Base-by-base conservation (phyloP, 2,797 vertebrate genomes). In the Cyclopterus lumpus region DNA sequence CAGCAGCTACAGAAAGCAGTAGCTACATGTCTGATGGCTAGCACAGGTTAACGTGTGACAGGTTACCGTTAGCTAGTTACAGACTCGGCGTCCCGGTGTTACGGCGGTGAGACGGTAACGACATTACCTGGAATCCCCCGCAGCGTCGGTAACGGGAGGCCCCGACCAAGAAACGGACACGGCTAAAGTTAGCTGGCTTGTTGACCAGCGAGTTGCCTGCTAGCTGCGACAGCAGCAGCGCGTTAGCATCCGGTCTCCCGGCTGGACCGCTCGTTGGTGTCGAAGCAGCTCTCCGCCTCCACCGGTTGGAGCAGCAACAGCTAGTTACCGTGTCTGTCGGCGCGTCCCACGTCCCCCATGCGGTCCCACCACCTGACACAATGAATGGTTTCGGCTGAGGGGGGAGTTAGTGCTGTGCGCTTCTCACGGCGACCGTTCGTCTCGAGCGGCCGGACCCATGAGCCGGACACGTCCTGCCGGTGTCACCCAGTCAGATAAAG, bases 161-260 rank as follows among this genome's bases (percentile, higher is more conserved):
- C 77, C 63, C 15, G 65, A 20, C 42, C 72, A 24, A 71, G 26
- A 38, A 38, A 38, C 71, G 5, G 59, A 48, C 34, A 8, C 66
- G 60, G 88, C 87, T 88, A 90, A 89, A 86, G 81, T 80, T 90
- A 89, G 77, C 88, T 87, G 76, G 72, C 81, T 59, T 59, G 48
- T 38, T 48, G 34, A 78, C 78, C 82, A 85, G 80, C 59, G 55
- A 66, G 65, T 24, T 15, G 38, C 24, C 36, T 18, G 74, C 53
- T 83, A 82, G 80, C 83, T 79, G 61, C 24, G 46, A 44, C 44
- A 75, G 48, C 15, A 57, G 28, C 77, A 20, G 61, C 7, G 2
- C 55, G 22, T 28, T 66, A 63, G 73, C 82, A 80, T 55, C 8
- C 59, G 57, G 65, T 62, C 60, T 62, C 44, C 65, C 8, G 48